Percentiles rank a stretch among this genome's conserved stretches.
Conservation (phyloP, 2,888 invertebrate species). For the Agrotis exclamationis region DNA sequence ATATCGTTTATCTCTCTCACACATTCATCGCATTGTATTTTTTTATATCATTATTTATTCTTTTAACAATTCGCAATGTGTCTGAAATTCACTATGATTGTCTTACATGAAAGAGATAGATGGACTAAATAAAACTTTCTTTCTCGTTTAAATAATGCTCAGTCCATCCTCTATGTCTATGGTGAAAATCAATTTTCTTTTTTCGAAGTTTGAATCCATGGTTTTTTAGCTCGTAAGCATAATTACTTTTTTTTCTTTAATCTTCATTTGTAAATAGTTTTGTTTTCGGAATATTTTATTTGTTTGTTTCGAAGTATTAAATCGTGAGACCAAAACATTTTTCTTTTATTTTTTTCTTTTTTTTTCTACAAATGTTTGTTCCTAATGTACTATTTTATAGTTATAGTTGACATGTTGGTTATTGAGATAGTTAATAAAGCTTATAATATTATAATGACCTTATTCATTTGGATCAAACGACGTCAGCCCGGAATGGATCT, state of each 20-base stretch:
- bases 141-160: too few relatives aligned
- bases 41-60: too few relatives aligned
- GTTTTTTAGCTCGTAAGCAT: slow-evolving; percentile 60
- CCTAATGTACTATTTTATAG: slow-evolving; percentile 35
- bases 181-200: slow-evolving; percentile 9
- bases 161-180: too few relatives aligned
- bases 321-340: slow-evolving; percentile 75
- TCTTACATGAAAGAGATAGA: too few relatives aligned
- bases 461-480: background rate
- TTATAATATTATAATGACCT: slow-evolving; percentile 45
- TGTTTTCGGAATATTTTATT: slow-evolving; percentile 75
- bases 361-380: slow-evolving; percentile 35
- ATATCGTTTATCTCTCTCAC: too few relatives aligned
- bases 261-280: slow-evolving; percentile 78
- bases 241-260: slow-evolving; percentile 45
- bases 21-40: too few relatives aligned
- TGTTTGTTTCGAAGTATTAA: slow-evolving; percentile 83
- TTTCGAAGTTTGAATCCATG: slow-evolving; percentile 28
- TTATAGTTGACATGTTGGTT: slow-evolving; percentile 39
- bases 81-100: too few relatives aligned
- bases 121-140: too few relatives aligned
- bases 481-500: background rate
- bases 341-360: slow-evolving; percentile 63
- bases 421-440: slow-evolving; percentile 60
- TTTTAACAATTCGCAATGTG: too few relatives aligned